Percentiles rank a stretch among this genome's conserved stretches.
These are phyloP conservation scores for Leptinotarsa rubiginosa DNA, from an alignment of 2,888 invertebrate genomes.

Conservation along the genomic window DNA sequence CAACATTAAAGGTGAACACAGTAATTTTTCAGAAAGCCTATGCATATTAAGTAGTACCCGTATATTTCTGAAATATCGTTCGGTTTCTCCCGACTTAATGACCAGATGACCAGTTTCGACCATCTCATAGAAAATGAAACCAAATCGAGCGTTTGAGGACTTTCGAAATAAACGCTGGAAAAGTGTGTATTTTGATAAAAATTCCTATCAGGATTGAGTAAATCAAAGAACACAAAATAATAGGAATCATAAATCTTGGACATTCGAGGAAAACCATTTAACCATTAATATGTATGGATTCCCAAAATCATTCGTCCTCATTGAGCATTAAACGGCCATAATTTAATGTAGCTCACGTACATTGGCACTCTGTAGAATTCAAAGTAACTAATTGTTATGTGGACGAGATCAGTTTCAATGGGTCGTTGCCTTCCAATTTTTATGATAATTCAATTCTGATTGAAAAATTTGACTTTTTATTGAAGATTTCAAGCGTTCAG, in stretches of 20 bases:
- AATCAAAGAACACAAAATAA: background rate
- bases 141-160: background rate
- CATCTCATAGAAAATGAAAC: background rate
- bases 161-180: too few relatives aligned
- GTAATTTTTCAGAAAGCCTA: conserved; percentile 22
- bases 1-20: conserved; percentile 13
- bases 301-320: conserved; percentile 8
- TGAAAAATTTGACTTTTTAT: too few relatives aligned
- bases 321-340: background rate
- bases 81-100: background rate
- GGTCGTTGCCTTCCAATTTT: conserved; percentile 3
- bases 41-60: conserved; percentile 16
- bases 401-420: background rate
- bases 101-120: background rate
- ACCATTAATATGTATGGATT: conserved; percentile 23
- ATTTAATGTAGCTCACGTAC: conserved; percentile 22
- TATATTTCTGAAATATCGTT: conserved; percentile 5
- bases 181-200: background rate
- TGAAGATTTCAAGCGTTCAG: too few relatives aligned
- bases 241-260: background rate
- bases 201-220: background rate
- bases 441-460: background rate
- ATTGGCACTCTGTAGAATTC: background rate
- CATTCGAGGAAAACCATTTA: conserved; percentile 9
- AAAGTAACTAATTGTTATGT: conserved; percentile 7